phyloP scores from a whole-genome alignment of 2,888 invertebrate species.

The Gastracanthus pulcherrimus region DNA sequence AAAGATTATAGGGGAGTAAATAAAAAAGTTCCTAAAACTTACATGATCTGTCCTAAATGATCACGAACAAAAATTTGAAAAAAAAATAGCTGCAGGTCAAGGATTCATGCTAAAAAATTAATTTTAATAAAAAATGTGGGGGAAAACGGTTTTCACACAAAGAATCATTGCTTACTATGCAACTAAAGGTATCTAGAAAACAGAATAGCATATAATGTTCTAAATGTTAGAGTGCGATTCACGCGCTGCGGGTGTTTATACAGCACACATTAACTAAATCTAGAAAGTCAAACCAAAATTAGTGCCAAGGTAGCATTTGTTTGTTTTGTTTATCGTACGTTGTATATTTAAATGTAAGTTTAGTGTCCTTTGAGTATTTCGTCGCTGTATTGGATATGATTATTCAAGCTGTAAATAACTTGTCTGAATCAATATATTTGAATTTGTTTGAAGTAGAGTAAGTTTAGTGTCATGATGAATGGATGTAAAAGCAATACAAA shows the following conservation, averaged over 20 bases:
- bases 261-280: constrained; percentile 20
- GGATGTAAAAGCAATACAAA: not conserved
- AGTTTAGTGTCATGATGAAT: not conserved
- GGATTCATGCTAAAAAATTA: constrained; percentile 23
- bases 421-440: not conserved
- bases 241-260: not conserved
- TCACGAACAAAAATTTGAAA: constrained; percentile 6
- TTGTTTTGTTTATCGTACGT: not conserved
- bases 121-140: not conserved
- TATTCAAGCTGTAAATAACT: not conserved
- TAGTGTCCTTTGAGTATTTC: not conserved
- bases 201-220: too few species aligned
- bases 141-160: too few species aligned
- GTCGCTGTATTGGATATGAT: constrained; percentile 1
- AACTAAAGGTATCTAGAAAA: too few species aligned
- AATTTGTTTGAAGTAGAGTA: not conserved
- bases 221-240: too few species aligned
- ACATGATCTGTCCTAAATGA: constrained; percentile 18
- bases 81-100: not conserved
- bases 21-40: not conserved
- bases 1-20: too few species aligned
- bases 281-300: constrained; percentile 8
- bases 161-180: too few species aligned
- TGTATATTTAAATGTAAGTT: not conserved
- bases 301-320: not conserved